Evolutionary conservation across 2,797 vertebrate genomes (phyloP), one percentile per base, ranked within the genome.

Genomic region (Lacerta bilineata): DNA sequence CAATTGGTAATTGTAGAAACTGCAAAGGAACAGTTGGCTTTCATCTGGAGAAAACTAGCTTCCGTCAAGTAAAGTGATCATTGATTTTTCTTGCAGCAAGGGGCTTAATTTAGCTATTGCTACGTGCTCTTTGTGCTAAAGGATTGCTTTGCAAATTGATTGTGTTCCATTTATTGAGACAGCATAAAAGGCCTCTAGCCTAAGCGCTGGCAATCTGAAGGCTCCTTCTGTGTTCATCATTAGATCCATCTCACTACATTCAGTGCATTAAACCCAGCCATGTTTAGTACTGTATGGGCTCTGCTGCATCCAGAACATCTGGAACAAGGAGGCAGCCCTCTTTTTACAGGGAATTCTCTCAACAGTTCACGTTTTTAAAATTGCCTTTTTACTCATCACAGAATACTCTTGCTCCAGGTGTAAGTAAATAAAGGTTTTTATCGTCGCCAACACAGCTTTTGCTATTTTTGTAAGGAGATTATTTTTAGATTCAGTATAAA

Each of bases 121-220:
- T 89, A 77, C 4, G 80, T 88, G 2, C 1, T 74, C 87, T 85
- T 29, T 87, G 20, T 85, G 2, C 61, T 84, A 29, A 20, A 88
- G 61, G 61, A 83, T 79, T 83, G n/a, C 9, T 91, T 92, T 77
- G 88, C 75, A 90, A 87, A 82, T 84, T 10, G 39, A 90, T 46
- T 0, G 1, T 23, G 83, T 88, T 87, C 89, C 39, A 5, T 74
- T 80, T 84, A 80, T 27, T 41, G 79, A 50, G 59, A 84, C 41
- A 86, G 75, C 66, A 59, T 41, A 0, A 71, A 50, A 90, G 46
- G 23, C 11, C n/a, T 88, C 1, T 1, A 0, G 27, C 17, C 2
- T 87, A 82, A 80, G n/a, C 69, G 10, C 50, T 86, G 23, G 27
- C 84, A 78, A 25, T 64, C 85, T 69, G 9, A 78, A 3, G n/a